These are phyloP conservation scores for Lampris incognitus DNA, from an alignment of 2,113 vertebrate species.

Conservation along the genomic window DNA sequence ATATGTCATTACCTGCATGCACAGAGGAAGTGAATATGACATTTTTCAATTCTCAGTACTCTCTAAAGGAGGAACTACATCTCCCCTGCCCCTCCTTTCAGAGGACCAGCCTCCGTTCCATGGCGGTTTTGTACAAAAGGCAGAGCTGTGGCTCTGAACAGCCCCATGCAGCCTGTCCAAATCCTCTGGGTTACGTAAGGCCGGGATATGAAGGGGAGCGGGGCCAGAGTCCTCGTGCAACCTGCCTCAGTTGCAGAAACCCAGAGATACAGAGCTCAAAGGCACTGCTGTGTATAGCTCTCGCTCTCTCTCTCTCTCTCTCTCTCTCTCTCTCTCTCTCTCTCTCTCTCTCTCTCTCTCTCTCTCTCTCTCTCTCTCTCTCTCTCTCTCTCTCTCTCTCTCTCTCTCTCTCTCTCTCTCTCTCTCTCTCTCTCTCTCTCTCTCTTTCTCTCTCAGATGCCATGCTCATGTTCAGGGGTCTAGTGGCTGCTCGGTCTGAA, in stretches of 20 bases:
- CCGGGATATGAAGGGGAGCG: not conserved
- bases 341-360: not conserved
- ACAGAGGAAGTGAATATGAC: too few species aligned
- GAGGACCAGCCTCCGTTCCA: not conserved
- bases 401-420: too few species aligned
- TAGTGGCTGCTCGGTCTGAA: too few species aligned
- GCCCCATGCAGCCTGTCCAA: conserved; percentile 10
- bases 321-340: conserved; percentile 7
- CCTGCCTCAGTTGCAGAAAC: not conserved
- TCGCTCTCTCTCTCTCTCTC: conserved; percentile 4
- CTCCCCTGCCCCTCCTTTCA: not conserved
- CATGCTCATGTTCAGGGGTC: too few species aligned
- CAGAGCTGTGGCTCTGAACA: conserved; percentile 9
- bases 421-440: too few species aligned
- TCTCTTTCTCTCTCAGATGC: too few species aligned
- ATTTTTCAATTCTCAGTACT: too few species aligned
- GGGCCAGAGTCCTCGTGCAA: conserved; percentile 7
- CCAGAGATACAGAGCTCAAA: too few species aligned
- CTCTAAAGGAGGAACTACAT: too few species aligned
- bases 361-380: conserved; percentile 17
- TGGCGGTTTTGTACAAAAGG: not conserved
- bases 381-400: not conserved
- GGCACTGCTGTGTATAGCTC: not conserved
- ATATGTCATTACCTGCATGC: too few species aligned
- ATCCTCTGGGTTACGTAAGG: conserved; percentile 32